These are phyloP conservation scores for Oeneis ivallda DNA, from an alignment of 2,888 invertebrate genomes.

Conservation along the genomic window DNA sequence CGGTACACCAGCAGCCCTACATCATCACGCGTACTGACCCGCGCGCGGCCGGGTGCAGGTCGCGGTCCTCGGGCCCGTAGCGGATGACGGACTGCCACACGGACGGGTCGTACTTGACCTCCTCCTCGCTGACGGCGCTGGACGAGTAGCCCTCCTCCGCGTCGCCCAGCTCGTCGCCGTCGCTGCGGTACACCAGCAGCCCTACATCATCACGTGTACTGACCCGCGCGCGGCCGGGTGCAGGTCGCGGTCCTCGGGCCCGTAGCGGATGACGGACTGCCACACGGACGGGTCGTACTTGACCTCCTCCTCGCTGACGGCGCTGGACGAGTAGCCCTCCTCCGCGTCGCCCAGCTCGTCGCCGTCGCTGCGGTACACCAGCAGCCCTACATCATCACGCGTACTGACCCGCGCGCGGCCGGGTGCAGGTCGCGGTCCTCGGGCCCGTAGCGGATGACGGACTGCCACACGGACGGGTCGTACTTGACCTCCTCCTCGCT, in stretches of 20 bases:
- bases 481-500: slow-evolving; percentile 89
- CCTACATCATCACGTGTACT: slow-evolving; percentile 59
- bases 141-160: slow-evolving; percentile 87
- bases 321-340: slow-evolving; percentile 87
- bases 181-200: slow-evolving; percentile 80
- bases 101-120: slow-evolving; percentile 84
- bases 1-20: slow-evolving; percentile 81
- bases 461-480: slow-evolving; percentile 85
- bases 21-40: slow-evolving; percentile 72
- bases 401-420: slow-evolving; percentile 83
- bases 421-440: slow-evolving; percentile 73
- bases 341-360: slow-evolving; percentile 65
- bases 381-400: slow-evolving; percentile 65
- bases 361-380: slow-evolving; percentile 79
- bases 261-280: slow-evolving; percentile 86
- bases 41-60: slow-evolving; percentile 76
- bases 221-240: slow-evolving; percentile 83
- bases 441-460: slow-evolving; percentile 83
- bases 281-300: slow-evolving; percentile 85
- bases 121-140: slow-evolving; percentile 87
- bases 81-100: slow-evolving; percentile 87
- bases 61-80: slow-evolving; percentile 76
- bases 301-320: slow-evolving; percentile 88
- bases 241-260: slow-evolving; percentile 70
- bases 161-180: no score